Evolutionary conservation across 1,140 invertebrate species (phyloP).

Genomic region (Sminthurinus signatus): DNA sequence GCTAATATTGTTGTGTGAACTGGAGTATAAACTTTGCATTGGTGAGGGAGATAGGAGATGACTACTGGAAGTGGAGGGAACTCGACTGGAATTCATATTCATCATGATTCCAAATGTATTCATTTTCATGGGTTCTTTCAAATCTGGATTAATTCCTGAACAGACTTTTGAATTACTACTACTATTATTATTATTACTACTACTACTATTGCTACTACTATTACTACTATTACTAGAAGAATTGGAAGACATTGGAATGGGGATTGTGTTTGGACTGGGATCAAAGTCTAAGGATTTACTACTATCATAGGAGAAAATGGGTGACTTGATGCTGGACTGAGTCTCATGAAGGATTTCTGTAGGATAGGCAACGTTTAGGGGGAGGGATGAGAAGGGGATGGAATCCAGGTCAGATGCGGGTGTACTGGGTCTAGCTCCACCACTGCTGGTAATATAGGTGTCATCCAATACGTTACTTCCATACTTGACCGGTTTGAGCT

Average conservation of each 20-base stretch:
- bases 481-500: constrained; percentile 35
- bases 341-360: constrained; percentile 24
- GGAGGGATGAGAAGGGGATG: constrained; percentile 21
- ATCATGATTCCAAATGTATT: not conserved
- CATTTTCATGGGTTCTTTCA: not conserved
- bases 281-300: constrained; percentile 29
- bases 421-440: not conserved
- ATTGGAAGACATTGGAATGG: too few species aligned
- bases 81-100: not conserved
- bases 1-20: not conserved
- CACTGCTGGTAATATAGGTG: not conserved
- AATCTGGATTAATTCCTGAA: not conserved
- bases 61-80: not conserved
- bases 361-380: constrained; percentile 24
- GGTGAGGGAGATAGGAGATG: not conserved
- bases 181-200: too few species aligned
- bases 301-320: constrained; percentile 20
- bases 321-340: constrained; percentile 17
- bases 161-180: not conserved
- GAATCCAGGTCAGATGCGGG: constrained; percentile 2
- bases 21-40: not conserved
- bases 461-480: not conserved
- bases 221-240: too few species aligned
- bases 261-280: too few species aligned
- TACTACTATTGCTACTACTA: too few species aligned